Percentiles rank a stretch among this genome's conserved stretches.
These are phyloP conservation scores for Caenorhabditis afra DNA, from an alignment of 2,888 invertebrate genomes.

Conservation along the genomic window DNA sequence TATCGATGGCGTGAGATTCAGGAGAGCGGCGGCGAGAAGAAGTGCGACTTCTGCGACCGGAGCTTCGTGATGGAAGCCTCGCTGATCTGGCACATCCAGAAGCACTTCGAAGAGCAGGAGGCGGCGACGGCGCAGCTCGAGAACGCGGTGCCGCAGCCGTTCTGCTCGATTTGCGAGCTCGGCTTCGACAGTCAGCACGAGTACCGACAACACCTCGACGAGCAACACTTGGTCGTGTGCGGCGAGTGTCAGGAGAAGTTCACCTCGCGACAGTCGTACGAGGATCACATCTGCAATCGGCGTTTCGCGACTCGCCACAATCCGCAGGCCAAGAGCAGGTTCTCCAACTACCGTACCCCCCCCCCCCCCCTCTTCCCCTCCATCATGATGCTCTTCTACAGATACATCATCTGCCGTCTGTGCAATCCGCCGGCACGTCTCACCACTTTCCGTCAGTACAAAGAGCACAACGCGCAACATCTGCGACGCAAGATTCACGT, in stretches of 20 bases:
- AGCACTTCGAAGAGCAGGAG: conserved; percentile 35
- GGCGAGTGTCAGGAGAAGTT: conserved; percentile 53
- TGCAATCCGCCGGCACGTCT: conserved; percentile 46
- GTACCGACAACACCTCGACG: conserved; percentile 38
- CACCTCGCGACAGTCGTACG: conserved; percentile 41
- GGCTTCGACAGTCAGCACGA: conserved; percentile 29
- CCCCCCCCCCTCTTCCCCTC: no score
- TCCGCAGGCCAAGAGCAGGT: no score
- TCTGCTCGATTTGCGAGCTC: conserved; percentile 41
- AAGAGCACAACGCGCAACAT: conserved; percentile 60
- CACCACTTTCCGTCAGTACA: conserved; percentile 40
- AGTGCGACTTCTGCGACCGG: conserved; percentile 48
- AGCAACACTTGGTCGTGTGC: conserved; percentile 46
- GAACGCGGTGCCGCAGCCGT: conserved; percentile 2
- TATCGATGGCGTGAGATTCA: conserved; percentile 23
- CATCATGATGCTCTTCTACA: no score
- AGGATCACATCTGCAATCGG: conserved; percentile 49
- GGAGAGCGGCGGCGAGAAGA: conserved; percentile 12
- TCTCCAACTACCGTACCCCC: no score
- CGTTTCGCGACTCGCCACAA: conserved; percentile 4
- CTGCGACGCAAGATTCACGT: conserved; percentile 58
- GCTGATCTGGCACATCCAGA: conserved; percentile 37
- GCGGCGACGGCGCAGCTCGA: not conserved
- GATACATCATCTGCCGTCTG: conserved; percentile 40
- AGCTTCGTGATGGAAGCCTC: conserved; percentile 47